These are phyloP conservation scores for Hylomyscus alleni DNA, from an alignment of 2,797 vertebrate genomes.

Conservation along the genomic window DNA sequence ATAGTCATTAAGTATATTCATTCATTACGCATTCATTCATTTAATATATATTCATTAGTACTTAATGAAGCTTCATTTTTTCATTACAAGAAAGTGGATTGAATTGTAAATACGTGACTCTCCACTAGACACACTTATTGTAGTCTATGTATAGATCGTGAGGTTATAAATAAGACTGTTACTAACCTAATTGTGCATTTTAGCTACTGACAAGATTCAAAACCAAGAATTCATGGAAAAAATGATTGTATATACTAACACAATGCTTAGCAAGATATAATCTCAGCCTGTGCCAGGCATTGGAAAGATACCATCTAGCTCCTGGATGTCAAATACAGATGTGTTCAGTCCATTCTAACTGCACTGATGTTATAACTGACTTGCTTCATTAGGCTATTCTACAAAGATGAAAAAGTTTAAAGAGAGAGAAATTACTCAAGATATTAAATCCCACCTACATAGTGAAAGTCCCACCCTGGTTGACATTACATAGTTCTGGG, in stretches of 20 bases:
- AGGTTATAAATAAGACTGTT: background rate
- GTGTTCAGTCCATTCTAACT: background rate
- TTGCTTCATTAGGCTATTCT: background rate
- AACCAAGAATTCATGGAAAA: background rate
- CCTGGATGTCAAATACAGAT: background rate
- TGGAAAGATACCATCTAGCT: background rate
- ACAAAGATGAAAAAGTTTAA: background rate
- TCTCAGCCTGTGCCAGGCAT: background rate
- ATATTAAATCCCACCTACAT: background rate
- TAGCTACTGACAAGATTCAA: background rate
- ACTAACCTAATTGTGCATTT: background rate
- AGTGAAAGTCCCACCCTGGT: too few species aligned
- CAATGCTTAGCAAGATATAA: background rate
- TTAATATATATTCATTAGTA: background rate
- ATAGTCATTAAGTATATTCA: background rate
- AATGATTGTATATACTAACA: background rate
- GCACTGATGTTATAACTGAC: background rate
- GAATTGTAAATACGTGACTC: background rate
- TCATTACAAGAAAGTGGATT: background rate
- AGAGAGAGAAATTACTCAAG: background rate
- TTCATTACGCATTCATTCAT: background rate
- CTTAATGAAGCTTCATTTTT: constrained; percentile 10
- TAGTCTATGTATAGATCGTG: background rate
- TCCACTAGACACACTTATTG: background rate
- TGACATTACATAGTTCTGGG: background rate